Percentiles rank a stretch among this genome's conserved stretches.
These are phyloP conservation scores for Corythornis cristatus DNA, from an alignment of 2,113 vertebrate species.

Conservation along the genomic window DNA sequence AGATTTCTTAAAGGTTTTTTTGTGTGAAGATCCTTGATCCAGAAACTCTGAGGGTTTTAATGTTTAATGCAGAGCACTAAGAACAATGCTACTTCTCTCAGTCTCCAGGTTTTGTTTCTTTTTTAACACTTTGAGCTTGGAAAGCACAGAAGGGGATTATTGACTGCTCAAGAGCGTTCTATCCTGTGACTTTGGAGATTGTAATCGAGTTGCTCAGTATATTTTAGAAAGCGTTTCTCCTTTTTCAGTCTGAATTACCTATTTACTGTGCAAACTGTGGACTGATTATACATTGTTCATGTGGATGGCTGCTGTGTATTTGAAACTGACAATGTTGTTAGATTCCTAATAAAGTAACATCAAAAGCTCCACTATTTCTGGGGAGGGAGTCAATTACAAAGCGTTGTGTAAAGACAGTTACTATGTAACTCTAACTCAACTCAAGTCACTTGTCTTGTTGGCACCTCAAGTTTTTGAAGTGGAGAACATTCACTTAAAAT, in stretches of 20 bases:
- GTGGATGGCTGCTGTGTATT: slow-evolving; percentile 22
- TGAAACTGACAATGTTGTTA: neutral
- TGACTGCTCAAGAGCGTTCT: neutral
- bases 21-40: neutral
- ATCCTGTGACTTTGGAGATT: neutral
- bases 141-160: neutral
- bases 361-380: neutral
- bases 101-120: neutral
- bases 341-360: slow-evolving; percentile 46
- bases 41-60: neutral
- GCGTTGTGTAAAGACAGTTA: slow-evolving; percentile 43
- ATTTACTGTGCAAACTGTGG: neutral
- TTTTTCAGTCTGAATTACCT: neutral
- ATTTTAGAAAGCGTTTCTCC: neutral
- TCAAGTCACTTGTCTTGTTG: slow-evolving; percentile 68
- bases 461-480: slow-evolving; percentile 62
- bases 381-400: slow-evolving; percentile 44
- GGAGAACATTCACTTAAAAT: slow-evolving; percentile 71
- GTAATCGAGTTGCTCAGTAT: neutral
- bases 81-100: neutral
- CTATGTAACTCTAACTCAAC: slow-evolving; percentile 30
- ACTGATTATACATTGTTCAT: neutral
- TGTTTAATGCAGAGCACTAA: neutral
- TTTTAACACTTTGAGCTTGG: neutral
- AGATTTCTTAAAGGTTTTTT: neutral